A percentile compares a stretch with the other conserved stretches of the same genome.
These are phyloP conservation scores for Pachypanchax playfairii DNA, from an alignment of 2,113 vertebrate genomes.

Conservation along the genomic window DNA sequence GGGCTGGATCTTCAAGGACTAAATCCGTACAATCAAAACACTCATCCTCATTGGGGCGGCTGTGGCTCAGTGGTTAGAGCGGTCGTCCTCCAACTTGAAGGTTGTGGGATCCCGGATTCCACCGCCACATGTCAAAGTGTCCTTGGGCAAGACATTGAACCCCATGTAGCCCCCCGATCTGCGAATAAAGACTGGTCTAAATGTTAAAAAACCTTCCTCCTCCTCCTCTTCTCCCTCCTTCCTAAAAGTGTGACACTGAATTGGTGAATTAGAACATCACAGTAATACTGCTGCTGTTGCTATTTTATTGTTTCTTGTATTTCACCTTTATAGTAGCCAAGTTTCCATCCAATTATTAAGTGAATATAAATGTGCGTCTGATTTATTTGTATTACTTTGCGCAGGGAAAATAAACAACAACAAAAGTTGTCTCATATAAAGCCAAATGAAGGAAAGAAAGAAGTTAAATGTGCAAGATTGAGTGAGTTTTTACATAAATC, in stretches of 20 bases:
- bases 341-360: not conserved
- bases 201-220: conserved; percentile 17
- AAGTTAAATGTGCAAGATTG: not conserved
- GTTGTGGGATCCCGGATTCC: no score
- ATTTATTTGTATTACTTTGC: not conserved
- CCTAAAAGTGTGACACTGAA: not conserved
- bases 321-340: not conserved
- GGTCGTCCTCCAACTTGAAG: no score
- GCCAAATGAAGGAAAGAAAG: not conserved
- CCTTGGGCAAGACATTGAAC: no score
- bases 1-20: conserved; percentile 51
- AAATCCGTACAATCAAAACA: conserved; percentile 53
- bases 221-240: not conserved
- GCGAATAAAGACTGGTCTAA: conserved; percentile 1
- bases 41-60: conserved; percentile 24
- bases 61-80: no score
- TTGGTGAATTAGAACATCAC: not conserved
- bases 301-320: not conserved
- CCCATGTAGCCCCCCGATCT: no score
- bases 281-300: not conserved
- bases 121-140: no score
- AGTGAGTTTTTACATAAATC: no score
- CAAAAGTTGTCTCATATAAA: not conserved
- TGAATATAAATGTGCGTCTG: not conserved
- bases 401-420: not conserved